Percentiles rank a stretch among this genome's conserved stretches.
phyloP scores from a whole-genome alignment of 2,113 vertebrate species.

The Haplochromis burtoni region DNA sequence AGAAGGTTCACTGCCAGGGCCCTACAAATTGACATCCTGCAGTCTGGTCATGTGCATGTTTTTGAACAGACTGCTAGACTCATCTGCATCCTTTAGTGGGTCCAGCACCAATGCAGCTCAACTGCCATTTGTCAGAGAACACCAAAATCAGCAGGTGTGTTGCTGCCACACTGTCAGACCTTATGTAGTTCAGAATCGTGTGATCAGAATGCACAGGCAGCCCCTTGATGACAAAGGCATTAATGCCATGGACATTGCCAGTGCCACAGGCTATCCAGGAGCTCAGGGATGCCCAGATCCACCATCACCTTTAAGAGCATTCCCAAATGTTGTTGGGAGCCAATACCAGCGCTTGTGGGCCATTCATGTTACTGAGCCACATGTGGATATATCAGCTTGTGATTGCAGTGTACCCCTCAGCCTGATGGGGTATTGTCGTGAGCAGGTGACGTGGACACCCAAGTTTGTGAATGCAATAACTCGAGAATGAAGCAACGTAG shows the following conservation, averaged over 20 bases:
- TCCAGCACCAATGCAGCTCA: background rate
- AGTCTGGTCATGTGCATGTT: background rate
- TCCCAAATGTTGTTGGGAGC: background rate
- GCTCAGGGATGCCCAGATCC: background rate
- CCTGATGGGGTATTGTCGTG: background rate
- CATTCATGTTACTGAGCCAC: background rate
- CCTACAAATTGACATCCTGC: background rate
- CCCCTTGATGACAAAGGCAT: background rate
- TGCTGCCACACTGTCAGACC: background rate
- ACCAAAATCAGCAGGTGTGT: background rate
- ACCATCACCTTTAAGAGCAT: background rate
- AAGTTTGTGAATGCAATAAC: background rate
- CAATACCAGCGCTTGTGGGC: background rate
- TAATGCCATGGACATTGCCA: background rate
- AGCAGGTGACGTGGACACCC: background rate
- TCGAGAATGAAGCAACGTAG: background rate
- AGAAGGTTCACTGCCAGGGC: background rate
- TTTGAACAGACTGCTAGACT: background rate
- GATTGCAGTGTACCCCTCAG: background rate
- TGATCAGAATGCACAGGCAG: background rate
- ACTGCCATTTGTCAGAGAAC: background rate
- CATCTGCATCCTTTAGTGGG: background rate
- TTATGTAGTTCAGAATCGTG: background rate
- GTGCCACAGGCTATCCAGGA: background rate
- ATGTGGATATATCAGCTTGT: background rate